These are phyloP conservation scores for Rattus rattus DNA, from an alignment of 2,113 vertebrate genomes.

Conservation along the genomic window DNA sequence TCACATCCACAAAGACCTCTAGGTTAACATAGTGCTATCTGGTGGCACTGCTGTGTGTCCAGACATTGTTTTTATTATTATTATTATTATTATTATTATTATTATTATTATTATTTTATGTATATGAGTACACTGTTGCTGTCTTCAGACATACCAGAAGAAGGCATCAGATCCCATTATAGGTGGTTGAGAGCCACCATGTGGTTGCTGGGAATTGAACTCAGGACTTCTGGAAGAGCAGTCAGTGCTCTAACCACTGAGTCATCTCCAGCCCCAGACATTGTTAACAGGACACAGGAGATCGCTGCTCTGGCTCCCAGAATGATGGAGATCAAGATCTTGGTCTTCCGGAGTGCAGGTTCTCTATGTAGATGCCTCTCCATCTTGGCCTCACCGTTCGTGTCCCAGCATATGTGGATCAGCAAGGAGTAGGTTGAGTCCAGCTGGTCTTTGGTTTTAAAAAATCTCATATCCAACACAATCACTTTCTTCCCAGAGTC, in stretches of 20 bases:
- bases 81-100: too few species aligned
- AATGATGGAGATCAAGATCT: background rate
- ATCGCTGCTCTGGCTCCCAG: background rate
- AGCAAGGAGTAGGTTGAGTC: background rate
- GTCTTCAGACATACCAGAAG: too few species aligned
- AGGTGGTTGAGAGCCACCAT: too few species aligned
- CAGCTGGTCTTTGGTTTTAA: background rate
- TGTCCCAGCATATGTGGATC: background rate
- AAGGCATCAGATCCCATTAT: too few species aligned
- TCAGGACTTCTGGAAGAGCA: too few species aligned
- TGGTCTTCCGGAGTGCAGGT: background rate
- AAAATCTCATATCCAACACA: background rate
- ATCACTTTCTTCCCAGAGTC: background rate
- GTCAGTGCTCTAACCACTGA: too few species aligned
- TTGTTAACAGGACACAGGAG: background rate
- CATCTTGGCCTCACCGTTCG: background rate
- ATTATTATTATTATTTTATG: too few species aligned
- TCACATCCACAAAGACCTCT: background rate
- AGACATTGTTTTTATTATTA: background rate
- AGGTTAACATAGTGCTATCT: background rate
- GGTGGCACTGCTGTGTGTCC: background rate
- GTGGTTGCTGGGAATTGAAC: too few species aligned
- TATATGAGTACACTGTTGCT: too few species aligned
- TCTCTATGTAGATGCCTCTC: background rate
- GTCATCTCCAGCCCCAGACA: background rate